Evolutionary conservation across 2,797 vertebrate species (phyloP).

Genomic region (Limnodromus scolopaceus): DNA sequence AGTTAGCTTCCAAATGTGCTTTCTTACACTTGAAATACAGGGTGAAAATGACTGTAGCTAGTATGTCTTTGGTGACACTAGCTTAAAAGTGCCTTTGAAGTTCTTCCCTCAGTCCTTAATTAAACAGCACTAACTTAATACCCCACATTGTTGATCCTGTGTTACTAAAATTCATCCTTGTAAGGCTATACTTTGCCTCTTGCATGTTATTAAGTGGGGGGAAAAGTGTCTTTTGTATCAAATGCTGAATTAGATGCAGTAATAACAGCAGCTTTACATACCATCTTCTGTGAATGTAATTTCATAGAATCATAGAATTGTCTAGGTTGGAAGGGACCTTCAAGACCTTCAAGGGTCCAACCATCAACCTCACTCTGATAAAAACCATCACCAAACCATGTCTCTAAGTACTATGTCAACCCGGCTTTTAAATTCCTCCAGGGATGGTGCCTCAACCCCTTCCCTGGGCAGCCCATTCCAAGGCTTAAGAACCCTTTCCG

Average conservation of each 20-base stretch:
- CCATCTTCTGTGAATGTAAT: not conserved
- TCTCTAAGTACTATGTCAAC: no score
- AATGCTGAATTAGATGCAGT: not conserved
- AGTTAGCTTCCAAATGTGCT: not conserved
- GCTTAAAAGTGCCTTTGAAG: not conserved
- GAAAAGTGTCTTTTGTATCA: not conserved
- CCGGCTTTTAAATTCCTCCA: no score
- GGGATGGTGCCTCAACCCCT: no score
- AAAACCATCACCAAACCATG: no score
- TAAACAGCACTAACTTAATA: not conserved
- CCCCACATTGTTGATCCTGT: not conserved
- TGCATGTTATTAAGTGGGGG: rapidly evolving
- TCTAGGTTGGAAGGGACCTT: no score
- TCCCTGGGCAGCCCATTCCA: no score
- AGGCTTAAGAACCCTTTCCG: no score
- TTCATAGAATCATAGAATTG: no score
- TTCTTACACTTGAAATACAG: not conserved
- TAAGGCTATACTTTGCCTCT: not conserved
- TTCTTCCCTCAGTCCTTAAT: not conserved
- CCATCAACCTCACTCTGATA: no score
- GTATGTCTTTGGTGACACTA: not conserved
- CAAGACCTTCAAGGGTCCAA: no score
- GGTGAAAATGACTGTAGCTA: not conserved
- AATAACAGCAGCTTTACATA: not conserved
- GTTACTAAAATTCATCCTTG: not conserved